Conservation (phyloP, 2,888 invertebrate species). For the Teleogryllus oceanicus region DNA sequence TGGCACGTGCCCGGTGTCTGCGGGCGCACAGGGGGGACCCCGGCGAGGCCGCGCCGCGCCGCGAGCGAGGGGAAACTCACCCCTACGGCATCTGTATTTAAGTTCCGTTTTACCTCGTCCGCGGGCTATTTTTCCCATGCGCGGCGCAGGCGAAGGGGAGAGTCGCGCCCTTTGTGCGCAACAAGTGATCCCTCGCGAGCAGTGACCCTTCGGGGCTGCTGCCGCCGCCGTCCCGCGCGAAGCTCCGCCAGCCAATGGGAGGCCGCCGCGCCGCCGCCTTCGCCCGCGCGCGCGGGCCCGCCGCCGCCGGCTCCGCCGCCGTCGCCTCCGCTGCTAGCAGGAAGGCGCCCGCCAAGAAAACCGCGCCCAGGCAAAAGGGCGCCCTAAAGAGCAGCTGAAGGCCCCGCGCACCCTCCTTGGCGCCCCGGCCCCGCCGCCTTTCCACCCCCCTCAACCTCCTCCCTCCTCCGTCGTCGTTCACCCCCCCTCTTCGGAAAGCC, state of each 20-base stretch:
- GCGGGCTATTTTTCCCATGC: conserved; percentile 24
- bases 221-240: neutral
- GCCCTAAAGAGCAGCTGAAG: neutral
- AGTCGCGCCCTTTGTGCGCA: conserved; percentile 31
- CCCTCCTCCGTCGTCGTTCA: too few relatives aligned
- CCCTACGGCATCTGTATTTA: conserved; percentile 21
- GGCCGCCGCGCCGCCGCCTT: neutral
- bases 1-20: conserved; percentile 31
- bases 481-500: too few relatives aligned
- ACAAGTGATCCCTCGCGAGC: conserved; percentile 34
- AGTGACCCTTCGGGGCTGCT: conserved; percentile 20
- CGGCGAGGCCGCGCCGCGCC: neutral
- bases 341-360: conserved; percentile 5
- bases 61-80: conserved; percentile 23
- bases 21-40: neutral
- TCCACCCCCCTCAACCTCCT: neutral
- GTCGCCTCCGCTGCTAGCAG: neutral
- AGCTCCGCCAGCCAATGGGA: neutral
- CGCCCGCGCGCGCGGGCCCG: neutral
- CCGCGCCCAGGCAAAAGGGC: neutral
- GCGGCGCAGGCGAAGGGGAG: conserved; percentile 22
- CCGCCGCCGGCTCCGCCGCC: neutral
- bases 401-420: neutral
- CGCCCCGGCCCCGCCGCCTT: neutral
- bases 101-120: conserved; percentile 20